These are phyloP conservation scores for Scylla paramamosain DNA, from an alignment of 1,140 invertebrate species.

Conservation along the genomic window DNA sequence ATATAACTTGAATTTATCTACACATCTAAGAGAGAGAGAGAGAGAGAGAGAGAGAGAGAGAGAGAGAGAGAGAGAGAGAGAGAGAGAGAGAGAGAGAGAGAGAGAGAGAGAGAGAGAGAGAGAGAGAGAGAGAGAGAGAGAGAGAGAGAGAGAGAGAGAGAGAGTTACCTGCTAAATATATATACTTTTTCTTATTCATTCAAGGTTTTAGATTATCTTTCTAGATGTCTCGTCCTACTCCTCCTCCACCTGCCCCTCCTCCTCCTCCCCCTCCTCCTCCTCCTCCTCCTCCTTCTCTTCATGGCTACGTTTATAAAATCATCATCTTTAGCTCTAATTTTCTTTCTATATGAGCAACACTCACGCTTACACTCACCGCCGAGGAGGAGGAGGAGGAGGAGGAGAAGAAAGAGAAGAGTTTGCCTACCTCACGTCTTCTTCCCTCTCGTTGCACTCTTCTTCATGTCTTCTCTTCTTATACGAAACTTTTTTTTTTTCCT, in stretches of 20 bases:
- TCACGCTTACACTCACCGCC: neutral
- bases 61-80: no score
- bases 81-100: no score
- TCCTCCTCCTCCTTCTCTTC: neutral
- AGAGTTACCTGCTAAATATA: no score
- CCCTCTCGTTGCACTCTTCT: neutral
- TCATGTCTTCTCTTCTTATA: neutral
- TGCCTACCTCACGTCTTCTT: neutral
- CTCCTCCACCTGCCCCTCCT: no score
- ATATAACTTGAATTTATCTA: no score
- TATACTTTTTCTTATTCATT: no score
- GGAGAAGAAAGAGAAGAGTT: neutral
- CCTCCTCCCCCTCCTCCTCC: constrained; percentile 6
- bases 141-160: no score
- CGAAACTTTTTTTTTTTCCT: neutral
- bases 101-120: no score
- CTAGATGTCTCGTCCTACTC: neutral
- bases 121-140: no score
- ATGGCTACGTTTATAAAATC: neutral
- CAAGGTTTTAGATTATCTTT: neutral
- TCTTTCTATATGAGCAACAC: neutral
- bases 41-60: neutral
- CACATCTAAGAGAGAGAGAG: neutral
- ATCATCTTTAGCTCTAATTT: neutral
- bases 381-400: constrained; percentile 24